These are phyloP conservation scores for Phocoena sinus DNA, from an alignment of 2,113 vertebrate genomes.

Conservation along the genomic window DNA sequence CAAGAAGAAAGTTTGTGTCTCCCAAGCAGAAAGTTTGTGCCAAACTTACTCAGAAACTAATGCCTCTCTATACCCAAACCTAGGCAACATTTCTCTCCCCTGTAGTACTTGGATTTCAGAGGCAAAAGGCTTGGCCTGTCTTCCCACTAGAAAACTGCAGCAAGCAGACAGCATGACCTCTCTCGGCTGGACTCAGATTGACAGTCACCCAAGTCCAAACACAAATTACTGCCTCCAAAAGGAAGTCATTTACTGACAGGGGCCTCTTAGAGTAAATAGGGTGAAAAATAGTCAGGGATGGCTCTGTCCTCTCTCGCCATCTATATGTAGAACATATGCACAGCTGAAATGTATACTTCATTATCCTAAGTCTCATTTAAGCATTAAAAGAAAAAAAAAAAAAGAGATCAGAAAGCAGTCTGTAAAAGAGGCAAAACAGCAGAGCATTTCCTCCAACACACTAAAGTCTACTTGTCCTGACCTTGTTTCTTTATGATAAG, in stretches of 20 bases:
- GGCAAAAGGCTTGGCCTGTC: not conserved
- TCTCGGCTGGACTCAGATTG: not conserved
- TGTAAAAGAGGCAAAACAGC: not conserved
- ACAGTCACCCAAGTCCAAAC: constrained; percentile 20
- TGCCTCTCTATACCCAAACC: not conserved
- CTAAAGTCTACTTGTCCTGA: not conserved
- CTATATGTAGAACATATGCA: not conserved
- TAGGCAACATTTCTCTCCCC: not conserved
- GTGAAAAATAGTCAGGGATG: not conserved
- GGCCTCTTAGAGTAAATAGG: not conserved
- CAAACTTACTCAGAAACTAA: not conserved
- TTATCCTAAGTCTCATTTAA: not conserved
- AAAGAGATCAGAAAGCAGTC: not conserved
- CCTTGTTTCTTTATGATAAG: not conserved
- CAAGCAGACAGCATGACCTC: not conserved
- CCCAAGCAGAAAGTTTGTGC: no score
- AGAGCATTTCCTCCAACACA: not conserved
- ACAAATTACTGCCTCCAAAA: constrained; percentile 17
- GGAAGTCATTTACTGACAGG: not conserved
- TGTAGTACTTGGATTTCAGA: not conserved
- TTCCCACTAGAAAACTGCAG: not conserved
- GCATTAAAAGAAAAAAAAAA: not conserved
- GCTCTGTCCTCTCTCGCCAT: not conserved
- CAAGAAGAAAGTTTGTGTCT: not conserved
- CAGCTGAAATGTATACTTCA: not conserved